phyloP scores from a whole-genome alignment of 2,113 vertebrate species.

The Zingel zingel region DNA sequence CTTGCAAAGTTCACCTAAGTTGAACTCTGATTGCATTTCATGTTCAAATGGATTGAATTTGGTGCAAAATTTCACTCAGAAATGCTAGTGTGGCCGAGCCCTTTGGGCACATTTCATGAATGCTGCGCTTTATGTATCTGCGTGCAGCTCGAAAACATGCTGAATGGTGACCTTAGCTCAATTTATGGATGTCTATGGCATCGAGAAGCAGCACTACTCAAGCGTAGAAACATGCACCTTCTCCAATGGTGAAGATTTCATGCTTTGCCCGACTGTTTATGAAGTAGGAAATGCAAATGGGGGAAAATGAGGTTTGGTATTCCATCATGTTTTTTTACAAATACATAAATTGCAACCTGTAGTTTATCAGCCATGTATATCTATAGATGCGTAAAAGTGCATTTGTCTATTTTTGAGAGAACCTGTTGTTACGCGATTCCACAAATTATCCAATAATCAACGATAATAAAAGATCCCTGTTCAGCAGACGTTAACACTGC shows the following conservation, averaged over 20 bases:
- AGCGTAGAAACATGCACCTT: neutral
- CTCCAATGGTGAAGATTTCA: neutral
- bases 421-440: too few species aligned
- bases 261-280: neutral
- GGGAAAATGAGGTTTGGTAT: neutral
- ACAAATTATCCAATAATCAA: too few species aligned
- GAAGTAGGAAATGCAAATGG: neutral
- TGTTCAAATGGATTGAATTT: neutral
- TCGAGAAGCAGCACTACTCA: neutral
- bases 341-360: neutral
- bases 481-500: too few species aligned
- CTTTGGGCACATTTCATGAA: neutral
- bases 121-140: neutral
- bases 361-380: neutral
- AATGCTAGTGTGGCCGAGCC: neutral
- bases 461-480: too few species aligned
- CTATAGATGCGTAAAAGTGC: neutral
- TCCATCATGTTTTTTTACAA: neutral
- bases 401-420: neutral
- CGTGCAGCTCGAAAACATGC: neutral
- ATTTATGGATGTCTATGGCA: neutral
- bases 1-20: neutral
- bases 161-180: neutral
- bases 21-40: neutral
- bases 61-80: neutral